A percentile compares a stretch with the other conserved stretches of the same genome.
Evolutionary conservation across 2,888 invertebrate genomes (phyloP).

Genomic region (Tetropium fuscum): DNA sequence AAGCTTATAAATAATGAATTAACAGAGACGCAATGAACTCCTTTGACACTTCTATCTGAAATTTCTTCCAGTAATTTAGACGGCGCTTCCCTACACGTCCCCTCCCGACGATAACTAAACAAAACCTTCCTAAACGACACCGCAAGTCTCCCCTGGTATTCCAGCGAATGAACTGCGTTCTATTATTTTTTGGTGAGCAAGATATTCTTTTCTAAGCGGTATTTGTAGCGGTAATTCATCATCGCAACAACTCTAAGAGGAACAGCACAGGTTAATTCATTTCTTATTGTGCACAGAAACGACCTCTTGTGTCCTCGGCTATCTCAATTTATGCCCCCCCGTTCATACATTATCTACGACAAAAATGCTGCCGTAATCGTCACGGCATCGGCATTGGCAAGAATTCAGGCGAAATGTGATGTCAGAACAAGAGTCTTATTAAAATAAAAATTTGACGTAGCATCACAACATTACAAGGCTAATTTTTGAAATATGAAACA

Average conservation of each 20-base stretch:
- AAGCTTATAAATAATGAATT: too few species aligned
- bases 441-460: too few species aligned
- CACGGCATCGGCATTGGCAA: conserved; percentile 3
- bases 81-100: too few species aligned
- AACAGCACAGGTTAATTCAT: conserved; percentile 29
- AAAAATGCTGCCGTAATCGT: conserved; percentile 10
- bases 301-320: not conserved
- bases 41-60: too few species aligned
- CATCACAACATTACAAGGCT: too few species aligned
- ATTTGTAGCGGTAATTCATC: conserved; percentile 8
- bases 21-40: too few species aligned
- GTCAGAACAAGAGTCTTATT: not conserved
- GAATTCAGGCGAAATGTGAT: not conserved
- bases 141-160: not conserved
- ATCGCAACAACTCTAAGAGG: conserved; percentile 17
- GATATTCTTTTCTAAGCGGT: conserved; percentile 3
- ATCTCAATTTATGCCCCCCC: conserved; percentile 18
- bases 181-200: conserved; percentile 7
- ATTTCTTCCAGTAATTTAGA: too few species aligned
- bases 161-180: not conserved
- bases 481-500: too few species aligned
- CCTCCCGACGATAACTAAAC: too few species aligned
- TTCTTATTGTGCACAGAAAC: conserved; percentile 17
- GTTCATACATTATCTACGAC: not conserved
- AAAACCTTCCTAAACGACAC: not conserved